Evolutionary conservation across 2,888 invertebrate species (phyloP).

Genomic region (Itoplectis maculator): DNA sequence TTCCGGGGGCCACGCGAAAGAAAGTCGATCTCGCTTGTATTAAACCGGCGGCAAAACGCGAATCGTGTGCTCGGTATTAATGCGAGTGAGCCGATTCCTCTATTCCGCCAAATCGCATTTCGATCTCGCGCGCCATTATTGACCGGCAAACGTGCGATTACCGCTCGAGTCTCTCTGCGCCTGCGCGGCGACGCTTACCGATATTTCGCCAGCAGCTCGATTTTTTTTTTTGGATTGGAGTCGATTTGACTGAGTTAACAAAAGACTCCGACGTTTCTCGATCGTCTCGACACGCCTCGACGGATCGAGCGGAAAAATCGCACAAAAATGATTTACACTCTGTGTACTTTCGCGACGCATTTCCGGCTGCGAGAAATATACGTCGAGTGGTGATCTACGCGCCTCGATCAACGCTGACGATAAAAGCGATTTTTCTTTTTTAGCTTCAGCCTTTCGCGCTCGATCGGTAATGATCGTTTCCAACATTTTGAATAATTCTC

Average conservation of each 20-base stretch:
- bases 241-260: not conserved
- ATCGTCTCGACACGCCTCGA: constrained; percentile 39
- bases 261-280: constrained; percentile 35
- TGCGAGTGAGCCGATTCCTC: constrained; percentile 58
- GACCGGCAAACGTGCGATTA: constrained; percentile 67
- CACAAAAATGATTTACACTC: constrained; percentile 24
- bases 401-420: not conserved
- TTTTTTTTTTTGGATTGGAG: constrained; percentile 10
- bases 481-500: too few species aligned
- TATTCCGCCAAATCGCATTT: constrained; percentile 62
- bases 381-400: constrained; percentile 1
- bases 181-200: constrained; percentile 38
- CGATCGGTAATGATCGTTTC: constrained; percentile 3
- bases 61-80: constrained; percentile 49
- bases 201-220: constrained; percentile 47
- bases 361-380: constrained; percentile 7
- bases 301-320: constrained; percentile 20
- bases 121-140: constrained; percentile 67
- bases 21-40: constrained; percentile 63
- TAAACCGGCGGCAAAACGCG: not conserved
- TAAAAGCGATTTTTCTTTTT: not conserved
- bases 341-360: constrained; percentile 17
- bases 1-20: constrained; percentile 53
- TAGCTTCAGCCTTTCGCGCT: not conserved
- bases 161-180: not conserved